Percentiles rank a stretch among this genome's conserved stretches.
Conservation (phyloP, 2,888 invertebrate genomes). For the Thereva unica region DNA sequence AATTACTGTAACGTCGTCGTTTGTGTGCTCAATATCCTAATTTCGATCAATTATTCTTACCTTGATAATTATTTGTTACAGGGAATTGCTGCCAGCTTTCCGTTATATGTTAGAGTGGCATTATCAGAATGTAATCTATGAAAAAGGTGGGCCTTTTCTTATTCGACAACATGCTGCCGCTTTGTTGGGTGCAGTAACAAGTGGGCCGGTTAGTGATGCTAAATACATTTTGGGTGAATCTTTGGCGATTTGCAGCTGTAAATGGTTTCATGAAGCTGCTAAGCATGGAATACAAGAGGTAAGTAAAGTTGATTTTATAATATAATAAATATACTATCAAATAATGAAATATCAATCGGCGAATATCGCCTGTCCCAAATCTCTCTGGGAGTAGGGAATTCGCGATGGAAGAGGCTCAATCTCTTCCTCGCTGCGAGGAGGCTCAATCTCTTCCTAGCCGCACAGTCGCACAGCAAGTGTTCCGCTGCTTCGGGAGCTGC, state of each 20-base stretch:
- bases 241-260: slow-evolving; percentile 53
- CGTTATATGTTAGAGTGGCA: slow-evolving; percentile 57
- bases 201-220: slow-evolving; percentile 44
- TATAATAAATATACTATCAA: slow-evolving; percentile 20
- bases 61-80: slow-evolving; percentile 37
- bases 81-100: slow-evolving; percentile 54
- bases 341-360: neutral
- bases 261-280: slow-evolving; percentile 54
- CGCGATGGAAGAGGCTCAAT: too few species aligned
- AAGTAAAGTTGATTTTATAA: slow-evolving; percentile 20
- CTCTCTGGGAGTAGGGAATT: too few species aligned
- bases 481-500: too few species aligned
- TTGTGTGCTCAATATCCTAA: neutral
- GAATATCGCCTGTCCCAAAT: too few species aligned
- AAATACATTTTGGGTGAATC: slow-evolving; percentile 47
- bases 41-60: neutral
- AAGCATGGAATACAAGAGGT: slow-evolving; percentile 51
- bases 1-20: slow-evolving; percentile 3
- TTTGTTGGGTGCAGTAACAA: slow-evolving; percentile 50
- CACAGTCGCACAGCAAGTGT: too few species aligned
- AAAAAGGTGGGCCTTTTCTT: slow-evolving; percentile 53
- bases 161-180: slow-evolving; percentile 57
- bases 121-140: slow-evolving; percentile 53
- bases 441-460: too few species aligned
- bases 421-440: too few species aligned